Conservation (phyloP, 2,888 invertebrate genomes). For the Maniola hyperantus region DNA sequence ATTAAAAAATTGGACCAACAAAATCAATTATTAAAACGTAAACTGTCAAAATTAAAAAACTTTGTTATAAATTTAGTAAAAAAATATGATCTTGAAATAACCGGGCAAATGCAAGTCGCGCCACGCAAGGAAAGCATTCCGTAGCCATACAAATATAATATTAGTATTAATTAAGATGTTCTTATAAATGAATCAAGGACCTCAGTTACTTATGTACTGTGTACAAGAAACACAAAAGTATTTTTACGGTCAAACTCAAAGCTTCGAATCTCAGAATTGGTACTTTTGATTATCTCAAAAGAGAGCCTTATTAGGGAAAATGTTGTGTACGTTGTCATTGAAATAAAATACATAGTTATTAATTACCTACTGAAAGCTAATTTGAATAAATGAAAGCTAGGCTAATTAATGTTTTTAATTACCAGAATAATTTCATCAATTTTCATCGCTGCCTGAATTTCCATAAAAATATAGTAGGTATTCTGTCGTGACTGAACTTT, state of each 20-base stretch:
- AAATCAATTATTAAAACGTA: constrained; percentile 5
- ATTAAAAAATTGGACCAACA: constrained; percentile 5
- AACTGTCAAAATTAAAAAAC: constrained; percentile 12
- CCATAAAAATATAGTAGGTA: background rate
- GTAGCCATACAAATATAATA: background rate
- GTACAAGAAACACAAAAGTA: too few species aligned
- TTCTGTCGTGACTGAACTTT: too few species aligned
- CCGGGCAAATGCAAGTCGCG: background rate
- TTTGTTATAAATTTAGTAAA: constrained; percentile 14
- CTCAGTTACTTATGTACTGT: too few species aligned
- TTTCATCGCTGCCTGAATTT: background rate
- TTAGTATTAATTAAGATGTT: too few species aligned
- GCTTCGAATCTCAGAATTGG: too few species aligned
- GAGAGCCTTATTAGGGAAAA: too few species aligned
- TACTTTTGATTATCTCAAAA: background rate
- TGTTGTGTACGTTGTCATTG: background rate
- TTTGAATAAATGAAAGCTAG: too few species aligned
- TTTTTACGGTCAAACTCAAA: background rate
- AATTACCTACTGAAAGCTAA: background rate
- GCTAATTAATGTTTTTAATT: too few species aligned
- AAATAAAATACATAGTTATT: background rate
- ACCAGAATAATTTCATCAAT: background rate
- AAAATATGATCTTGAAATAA: constrained; percentile 14
- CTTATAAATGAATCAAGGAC: too few species aligned
- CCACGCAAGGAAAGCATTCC: background rate